These are phyloP conservation scores for Araneus ventricosus DNA, from an alignment of 1,140 invertebrate species.

Conservation along the genomic window DNA sequence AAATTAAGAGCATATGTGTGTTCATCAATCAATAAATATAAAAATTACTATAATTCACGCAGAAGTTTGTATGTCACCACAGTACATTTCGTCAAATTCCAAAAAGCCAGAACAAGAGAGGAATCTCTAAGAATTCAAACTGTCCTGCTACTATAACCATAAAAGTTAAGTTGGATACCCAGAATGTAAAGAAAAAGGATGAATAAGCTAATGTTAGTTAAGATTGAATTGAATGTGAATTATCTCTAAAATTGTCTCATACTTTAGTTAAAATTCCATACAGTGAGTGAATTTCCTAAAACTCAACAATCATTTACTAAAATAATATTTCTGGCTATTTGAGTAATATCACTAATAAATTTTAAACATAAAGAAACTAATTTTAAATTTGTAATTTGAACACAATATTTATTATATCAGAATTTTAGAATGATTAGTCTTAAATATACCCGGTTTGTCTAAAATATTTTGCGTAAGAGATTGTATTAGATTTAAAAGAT, in stretches of 20 bases:
- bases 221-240: too few relatives aligned
- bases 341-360: too few relatives aligned
- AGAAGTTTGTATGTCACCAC: conserved; percentile 13
- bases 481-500: not conserved
- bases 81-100: not conserved
- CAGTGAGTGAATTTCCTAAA: too few relatives aligned
- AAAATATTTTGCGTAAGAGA: not conserved
- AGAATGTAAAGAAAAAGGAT: not conserved
- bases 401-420: not conserved
- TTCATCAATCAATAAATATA: too few relatives aligned
- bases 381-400: not conserved
- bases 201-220: not conserved
- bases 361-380: not conserved
- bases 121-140: not conserved
- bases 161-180: not conserved
- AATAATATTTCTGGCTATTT: too few relatives aligned
- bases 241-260: not conserved
- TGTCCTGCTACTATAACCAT: too few relatives aligned
- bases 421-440: too few relatives aligned
- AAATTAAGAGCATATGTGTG: too few relatives aligned
- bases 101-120: too few relatives aligned
- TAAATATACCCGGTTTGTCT: not conserved
- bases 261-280: too few relatives aligned
- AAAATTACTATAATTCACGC: too few relatives aligned
- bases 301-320: too few relatives aligned